Conservation (phyloP, 2,888 invertebrate species). For the Apoda limacodes region DNA sequence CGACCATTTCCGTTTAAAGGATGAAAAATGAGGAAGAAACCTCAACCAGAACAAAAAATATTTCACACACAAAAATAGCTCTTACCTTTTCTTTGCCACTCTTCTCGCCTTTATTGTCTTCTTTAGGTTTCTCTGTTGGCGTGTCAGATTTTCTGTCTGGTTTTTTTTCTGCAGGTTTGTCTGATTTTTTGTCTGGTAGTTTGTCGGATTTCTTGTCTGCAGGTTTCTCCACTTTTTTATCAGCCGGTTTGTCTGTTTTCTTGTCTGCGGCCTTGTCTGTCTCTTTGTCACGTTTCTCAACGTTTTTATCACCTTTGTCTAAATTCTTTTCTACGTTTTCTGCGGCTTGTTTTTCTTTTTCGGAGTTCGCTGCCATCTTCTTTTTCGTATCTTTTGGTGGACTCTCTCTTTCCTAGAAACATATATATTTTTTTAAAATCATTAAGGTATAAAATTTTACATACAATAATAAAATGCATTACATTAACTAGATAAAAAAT, state of each 20-base stretch:
- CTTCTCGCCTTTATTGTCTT: slow-evolving; percentile 21
- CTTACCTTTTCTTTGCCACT: slow-evolving; percentile 14
- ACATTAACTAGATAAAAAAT: no score
- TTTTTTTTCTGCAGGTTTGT: slow-evolving; percentile 18
- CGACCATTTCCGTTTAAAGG: no score
- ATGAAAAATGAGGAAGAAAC: no score
- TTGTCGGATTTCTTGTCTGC: slow-evolving; percentile 24
- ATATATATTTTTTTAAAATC: no score
- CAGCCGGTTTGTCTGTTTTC: slow-evolving; percentile 23
- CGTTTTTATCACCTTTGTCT: slow-evolving; percentile 25
- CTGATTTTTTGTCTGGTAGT: slow-evolving; percentile 16
- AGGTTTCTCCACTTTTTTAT: slow-evolving; percentile 23
- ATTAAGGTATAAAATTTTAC: no score
- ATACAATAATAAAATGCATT: no score
- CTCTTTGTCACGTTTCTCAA: slow-evolving; percentile 25
- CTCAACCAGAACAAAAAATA: no score
- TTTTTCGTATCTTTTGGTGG: slow-evolving; percentile 61
- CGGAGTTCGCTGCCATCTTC: slow-evolving; percentile 54
- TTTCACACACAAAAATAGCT: no score
- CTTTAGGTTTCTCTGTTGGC: slow-evolving; percentile 18
- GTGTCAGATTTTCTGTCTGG: slow-evolving; percentile 21
- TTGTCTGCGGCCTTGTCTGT: slow-evolving; percentile 25
- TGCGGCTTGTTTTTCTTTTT: slow-evolving; percentile 47
- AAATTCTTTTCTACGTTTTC: slow-evolving; percentile 24
- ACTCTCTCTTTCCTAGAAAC: no score